Conservation (phyloP, 2,888 invertebrate species). For the Muscina levida region DNA sequence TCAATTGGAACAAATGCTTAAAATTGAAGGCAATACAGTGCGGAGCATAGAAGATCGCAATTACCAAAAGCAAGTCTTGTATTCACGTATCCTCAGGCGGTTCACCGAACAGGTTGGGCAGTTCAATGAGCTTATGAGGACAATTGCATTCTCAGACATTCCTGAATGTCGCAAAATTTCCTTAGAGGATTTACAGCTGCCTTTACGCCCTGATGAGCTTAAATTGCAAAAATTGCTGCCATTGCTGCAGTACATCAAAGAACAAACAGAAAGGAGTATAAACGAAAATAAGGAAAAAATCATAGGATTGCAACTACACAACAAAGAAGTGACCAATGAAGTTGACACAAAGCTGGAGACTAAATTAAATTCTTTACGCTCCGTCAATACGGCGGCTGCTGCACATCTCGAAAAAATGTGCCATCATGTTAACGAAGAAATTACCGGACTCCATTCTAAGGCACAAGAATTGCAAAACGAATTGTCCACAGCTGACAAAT, state of each 20-base stretch:
- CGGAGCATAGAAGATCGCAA: constrained; percentile 71
- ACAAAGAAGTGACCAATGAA: constrained; percentile 36
- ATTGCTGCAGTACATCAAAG: constrained; percentile 40
- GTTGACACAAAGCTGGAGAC: constrained; percentile 50
- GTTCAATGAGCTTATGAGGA: constrained; percentile 70
- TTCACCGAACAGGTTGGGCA: constrained; percentile 70
- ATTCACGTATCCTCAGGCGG: constrained; percentile 72
- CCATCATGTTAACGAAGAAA: constrained; percentile 47
- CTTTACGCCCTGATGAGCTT: constrained; percentile 65
- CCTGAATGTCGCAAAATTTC: constrained; percentile 42
- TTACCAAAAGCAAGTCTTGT: constrained; percentile 72
- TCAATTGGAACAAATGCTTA: constrained; percentile 69
- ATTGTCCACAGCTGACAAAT: constrained; percentile 32
- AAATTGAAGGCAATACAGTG: constrained; percentile 70
- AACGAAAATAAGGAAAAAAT: constrained; percentile 41
- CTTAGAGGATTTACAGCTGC: constrained; percentile 67
- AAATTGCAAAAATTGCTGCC: constrained; percentile 61
- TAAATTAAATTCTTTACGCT: constrained; percentile 47
- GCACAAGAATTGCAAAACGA: constrained; percentile 58
- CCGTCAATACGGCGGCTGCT: constrained; percentile 48
- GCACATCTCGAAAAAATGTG: constrained; percentile 58
- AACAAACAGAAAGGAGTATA: constrained; percentile 26
- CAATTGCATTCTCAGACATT: constrained; percentile 69
- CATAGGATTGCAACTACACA: constrained; percentile 45
- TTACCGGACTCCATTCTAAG: constrained; percentile 16